These are phyloP conservation scores for Euproctis similis DNA, from an alignment of 2,888 invertebrate genomes.

Conservation along the genomic window DNA sequence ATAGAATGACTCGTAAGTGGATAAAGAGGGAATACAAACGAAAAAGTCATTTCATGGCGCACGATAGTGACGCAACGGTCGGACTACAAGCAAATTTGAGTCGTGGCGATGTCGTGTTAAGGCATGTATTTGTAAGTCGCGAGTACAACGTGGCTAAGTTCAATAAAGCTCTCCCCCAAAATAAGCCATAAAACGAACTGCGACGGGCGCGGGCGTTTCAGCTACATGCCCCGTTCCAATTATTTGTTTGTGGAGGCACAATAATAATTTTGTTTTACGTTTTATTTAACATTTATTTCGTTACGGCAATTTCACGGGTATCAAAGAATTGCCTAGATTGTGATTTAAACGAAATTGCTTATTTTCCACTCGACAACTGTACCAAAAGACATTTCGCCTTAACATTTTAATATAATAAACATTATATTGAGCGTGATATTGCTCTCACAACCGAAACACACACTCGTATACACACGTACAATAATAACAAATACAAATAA, in stretches of 20 bases:
- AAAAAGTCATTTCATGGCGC: conserved; percentile 74
- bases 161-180: conserved; percentile 76
- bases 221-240: conserved; percentile 67
- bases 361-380: conserved; percentile 69
- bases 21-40: conserved; percentile 74
- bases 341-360: conserved; percentile 73
- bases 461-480: too few species aligned
- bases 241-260: conserved; percentile 75
- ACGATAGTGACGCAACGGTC: conserved; percentile 55
- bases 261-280: conserved; percentile 76
- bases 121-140: conserved; percentile 43
- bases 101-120: conserved; percentile 35
- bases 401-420: too few species aligned
- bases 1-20: conserved; percentile 72
- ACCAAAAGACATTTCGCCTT: too few species aligned
- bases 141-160: conserved; percentile 63
- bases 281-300: conserved; percentile 77
- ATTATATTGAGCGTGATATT: too few species aligned
- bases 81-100: conserved; percentile 31
- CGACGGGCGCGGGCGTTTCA: conserved; percentile 61
- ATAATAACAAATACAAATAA: too few species aligned
- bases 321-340: conserved; percentile 74
- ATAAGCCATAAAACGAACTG: conserved; percentile 74
- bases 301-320: conserved; percentile 76
- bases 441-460: too few species aligned